phyloP scores from a whole-genome alignment of 2,888 invertebrate genomes.

The Oegoconia quadripuncta region DNA sequence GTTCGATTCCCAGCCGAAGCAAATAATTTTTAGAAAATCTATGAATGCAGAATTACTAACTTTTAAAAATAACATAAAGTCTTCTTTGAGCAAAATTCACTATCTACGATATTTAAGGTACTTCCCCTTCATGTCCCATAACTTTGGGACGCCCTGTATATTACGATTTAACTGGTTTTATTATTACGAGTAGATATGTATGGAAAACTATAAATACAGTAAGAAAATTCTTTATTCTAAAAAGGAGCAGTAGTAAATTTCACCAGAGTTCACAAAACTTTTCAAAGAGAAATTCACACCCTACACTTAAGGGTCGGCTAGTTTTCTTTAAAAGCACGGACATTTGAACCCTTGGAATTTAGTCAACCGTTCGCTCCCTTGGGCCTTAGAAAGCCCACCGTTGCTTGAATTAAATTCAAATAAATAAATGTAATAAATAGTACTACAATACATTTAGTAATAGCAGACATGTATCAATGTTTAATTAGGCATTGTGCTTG shows the following conservation, averaged over 20 bases:
- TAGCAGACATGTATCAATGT: neutral
- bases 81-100: too few species aligned
- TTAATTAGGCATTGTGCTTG: too few species aligned
- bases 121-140: too few species aligned
- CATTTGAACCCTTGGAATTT: conserved; percentile 64
- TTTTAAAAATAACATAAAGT: too few species aligned
- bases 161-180: too few species aligned
- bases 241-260: conserved; percentile 13
- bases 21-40: too few species aligned
- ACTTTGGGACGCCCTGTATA: too few species aligned
- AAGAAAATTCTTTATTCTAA: neutral
- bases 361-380: conserved; percentile 67
- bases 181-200: too few species aligned
- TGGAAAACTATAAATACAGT: neutral
- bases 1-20: too few species aligned
- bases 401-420: conserved; percentile 58
- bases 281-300: conserved; percentile 68
- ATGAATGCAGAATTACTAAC: too few species aligned
- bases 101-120: too few species aligned
- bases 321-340: conserved; percentile 68
- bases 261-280: conserved; percentile 25
- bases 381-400: conserved; percentile 53
- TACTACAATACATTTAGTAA: conserved; percentile 27
- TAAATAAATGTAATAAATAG: conserved; percentile 51
- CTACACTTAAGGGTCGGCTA: conserved; percentile 54